Base-by-base conservation (phyloP, 2,113 vertebrate species). In the Ramphastos sulfuratus region DNA sequence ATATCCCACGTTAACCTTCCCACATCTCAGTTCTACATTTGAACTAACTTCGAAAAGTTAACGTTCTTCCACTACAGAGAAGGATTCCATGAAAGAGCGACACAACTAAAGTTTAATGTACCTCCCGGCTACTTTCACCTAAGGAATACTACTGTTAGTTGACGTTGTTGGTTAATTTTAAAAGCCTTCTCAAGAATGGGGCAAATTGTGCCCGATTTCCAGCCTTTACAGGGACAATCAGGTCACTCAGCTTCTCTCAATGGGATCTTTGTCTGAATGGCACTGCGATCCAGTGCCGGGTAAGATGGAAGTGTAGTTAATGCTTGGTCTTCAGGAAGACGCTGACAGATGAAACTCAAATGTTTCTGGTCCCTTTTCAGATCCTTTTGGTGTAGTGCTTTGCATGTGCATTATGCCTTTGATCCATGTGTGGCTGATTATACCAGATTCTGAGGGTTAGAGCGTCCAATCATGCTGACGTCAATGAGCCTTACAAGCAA, bases 271-370 rank as follows among this genome's bases (percentile, higher is more conserved):
- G 54, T 91, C 64, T 90, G 59, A 83, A 67, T 56, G 66, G 84
- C 56, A 66, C 70, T 66, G 58, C 52, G 72, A 64, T 78, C 65
- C 77, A 39, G 69, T 31, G 11, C 61, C 16, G 42, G 61, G 44
- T 70, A 83, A 94, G 54, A 85, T 65, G 75, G 87, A 85, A 92
- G 55, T 2, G 0, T 8, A 54, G 46, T 85, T 84, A 66, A 71
- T 63, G 66, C 59, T 89, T 64, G 44, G 39, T 78, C 66, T 90
- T 91, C 70, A 66, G 73, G 82, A 94, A 76, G 39, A 52, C 46
- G 65, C 42, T 95, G 93, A 94, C 70, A 95, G 87, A 90, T 90
- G 66, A 85, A 90, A 88, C 58, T 86, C 76, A 81, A 86, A 82
- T 85, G 85, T 88, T 96, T 90, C 76, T 92, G 55, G 70, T 82